Percentiles rank a stretch among this genome's conserved stretches.
Conservation (phyloP, 2,888 invertebrate species). For the Troilus luridus region DNA sequence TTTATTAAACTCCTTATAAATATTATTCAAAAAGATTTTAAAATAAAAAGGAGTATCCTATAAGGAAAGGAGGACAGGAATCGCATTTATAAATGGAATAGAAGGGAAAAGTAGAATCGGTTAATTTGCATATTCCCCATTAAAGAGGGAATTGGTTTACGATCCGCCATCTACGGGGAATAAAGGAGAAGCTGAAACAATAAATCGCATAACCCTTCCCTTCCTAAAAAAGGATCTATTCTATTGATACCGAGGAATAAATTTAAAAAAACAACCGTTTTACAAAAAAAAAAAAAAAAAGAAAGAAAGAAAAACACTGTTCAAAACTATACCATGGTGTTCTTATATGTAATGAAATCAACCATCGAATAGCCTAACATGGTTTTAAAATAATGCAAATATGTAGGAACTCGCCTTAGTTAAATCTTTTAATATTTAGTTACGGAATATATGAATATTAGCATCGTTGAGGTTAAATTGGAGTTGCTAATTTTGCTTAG, state of each 20-base stretch:
- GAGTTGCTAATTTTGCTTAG: too few relatives aligned
- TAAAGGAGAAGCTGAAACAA: constrained; percentile 33
- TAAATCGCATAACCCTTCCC: constrained; percentile 7
- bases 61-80: background rate
- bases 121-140: constrained; percentile 36
- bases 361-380: too few relatives aligned
- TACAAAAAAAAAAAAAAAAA: background rate
- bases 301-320: too few relatives aligned
- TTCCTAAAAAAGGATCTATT: background rate
- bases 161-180: background rate
- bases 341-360: too few relatives aligned
- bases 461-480: too few relatives aligned
- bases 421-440: too few relatives aligned
- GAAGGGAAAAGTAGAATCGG: background rate
- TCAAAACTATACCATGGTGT: too few relatives aligned
- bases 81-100: constrained; percentile 40
- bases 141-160: constrained; percentile 38
- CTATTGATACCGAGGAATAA: constrained; percentile 10
- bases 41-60: background rate
- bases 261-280: background rate
- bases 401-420: too few relatives aligned
- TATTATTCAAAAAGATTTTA: background rate
- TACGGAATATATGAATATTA: too few relatives aligned
- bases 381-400: too few relatives aligned
- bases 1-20: too few relatives aligned